These are phyloP conservation scores for Chironomus striatipennis DNA, from an alignment of 1,140 invertebrate species.

Conservation along the genomic window DNA sequence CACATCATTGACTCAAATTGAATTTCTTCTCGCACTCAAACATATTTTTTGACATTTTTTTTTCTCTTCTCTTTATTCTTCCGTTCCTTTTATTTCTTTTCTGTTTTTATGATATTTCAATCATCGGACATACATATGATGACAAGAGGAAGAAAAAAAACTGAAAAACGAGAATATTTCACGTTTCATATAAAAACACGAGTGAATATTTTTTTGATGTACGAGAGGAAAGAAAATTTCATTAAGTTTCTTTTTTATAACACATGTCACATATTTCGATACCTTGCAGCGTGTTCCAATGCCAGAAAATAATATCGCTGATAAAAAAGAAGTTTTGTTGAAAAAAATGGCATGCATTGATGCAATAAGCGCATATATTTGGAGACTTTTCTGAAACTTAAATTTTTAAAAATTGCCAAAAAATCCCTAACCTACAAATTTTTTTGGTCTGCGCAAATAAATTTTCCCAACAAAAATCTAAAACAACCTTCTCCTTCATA, in stretches of 20 bases:
- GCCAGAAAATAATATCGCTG: too few species aligned
- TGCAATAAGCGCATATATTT: too few species aligned
- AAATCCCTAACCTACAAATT: too few species aligned
- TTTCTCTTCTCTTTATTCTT: not conserved
- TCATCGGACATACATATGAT: not conserved
- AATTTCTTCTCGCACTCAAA: not conserved
- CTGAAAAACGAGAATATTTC: too few species aligned
- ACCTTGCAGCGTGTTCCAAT: not conserved
- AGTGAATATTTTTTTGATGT: not conserved
- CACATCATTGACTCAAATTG: constrained; percentile 12
- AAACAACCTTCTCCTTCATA: too few species aligned
- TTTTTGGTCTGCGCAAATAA: too few species aligned
- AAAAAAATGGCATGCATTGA: too few species aligned
- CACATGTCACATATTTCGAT: not conserved
- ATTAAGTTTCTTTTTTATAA: not conserved
- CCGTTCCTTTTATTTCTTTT: not conserved
- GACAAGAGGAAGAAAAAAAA: not conserved
- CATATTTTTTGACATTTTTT: not conserved
- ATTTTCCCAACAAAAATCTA: too few species aligned
- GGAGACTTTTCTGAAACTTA: too few species aligned
- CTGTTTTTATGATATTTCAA: constrained; percentile 4
- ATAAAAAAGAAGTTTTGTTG: too few species aligned
- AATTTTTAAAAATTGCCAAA: too few species aligned
- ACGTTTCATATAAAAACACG: too few species aligned
- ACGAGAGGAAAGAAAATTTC: not conserved